Evolutionary conservation across 2,797 vertebrate genomes (phyloP).

Genomic region (Rhinella marina): DNA sequence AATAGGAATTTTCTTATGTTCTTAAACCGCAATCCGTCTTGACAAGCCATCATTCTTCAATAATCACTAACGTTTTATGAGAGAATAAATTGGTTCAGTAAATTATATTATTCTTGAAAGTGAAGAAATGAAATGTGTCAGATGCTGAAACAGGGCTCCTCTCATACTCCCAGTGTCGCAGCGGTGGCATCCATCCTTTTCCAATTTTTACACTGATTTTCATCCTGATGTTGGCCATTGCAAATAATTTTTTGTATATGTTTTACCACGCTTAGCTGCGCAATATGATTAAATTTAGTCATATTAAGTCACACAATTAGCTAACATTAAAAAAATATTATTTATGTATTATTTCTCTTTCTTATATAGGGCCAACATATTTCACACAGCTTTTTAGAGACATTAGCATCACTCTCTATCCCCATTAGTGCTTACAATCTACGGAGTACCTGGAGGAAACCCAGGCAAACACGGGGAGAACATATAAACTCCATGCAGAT

Average conservation of each 20-base stretch:
- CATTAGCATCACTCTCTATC: too few species aligned
- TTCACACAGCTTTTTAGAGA: too few species aligned
- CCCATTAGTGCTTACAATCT: too few species aligned
- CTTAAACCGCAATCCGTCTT: conserved; percentile 45
- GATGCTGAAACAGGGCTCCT: conserved; percentile 21
- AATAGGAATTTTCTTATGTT: conserved; percentile 59
- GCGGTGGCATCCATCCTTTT: conserved; percentile 30
- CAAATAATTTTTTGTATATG: conserved; percentile 22
- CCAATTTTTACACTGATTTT: conserved; percentile 38
- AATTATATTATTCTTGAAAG: conserved; percentile 62
- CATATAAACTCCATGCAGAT: too few species aligned
- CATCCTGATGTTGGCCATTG: conserved; percentile 44
- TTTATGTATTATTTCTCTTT: too few species aligned
- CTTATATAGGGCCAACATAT: too few species aligned
- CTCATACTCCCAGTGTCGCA: conserved; percentile 28
- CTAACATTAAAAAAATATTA: too few species aligned
- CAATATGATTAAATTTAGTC: background rate
- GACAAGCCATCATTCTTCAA: conserved; percentile 59
- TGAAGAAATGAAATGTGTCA: conserved; percentile 55
- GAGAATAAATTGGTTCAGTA: conserved; percentile 60
- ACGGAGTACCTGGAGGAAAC: too few species aligned
- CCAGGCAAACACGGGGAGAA: too few species aligned
- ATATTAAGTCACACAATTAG: background rate
- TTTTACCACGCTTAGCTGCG: conserved; percentile 19
- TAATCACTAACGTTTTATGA: conserved; percentile 61